Evolutionary conservation across 1,140 invertebrate genomes (phyloP), one percentile per base, ranked within the genome.

Genomic region (Pectinophora gossypiella): DNA sequence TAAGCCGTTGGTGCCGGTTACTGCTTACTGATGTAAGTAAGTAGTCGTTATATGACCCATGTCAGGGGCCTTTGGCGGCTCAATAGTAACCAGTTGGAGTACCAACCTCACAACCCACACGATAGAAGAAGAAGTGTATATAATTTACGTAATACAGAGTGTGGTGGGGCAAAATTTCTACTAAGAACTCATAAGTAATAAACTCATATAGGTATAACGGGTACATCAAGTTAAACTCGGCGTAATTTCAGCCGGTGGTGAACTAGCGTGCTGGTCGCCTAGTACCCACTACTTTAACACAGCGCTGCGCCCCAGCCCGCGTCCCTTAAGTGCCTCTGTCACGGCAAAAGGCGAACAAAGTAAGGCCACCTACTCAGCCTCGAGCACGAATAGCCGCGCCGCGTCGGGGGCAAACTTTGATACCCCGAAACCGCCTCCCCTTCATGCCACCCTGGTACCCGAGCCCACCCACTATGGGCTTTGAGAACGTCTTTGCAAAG

Each of bases 401-500:
- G 61, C n/a, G n/a, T n/a, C n/a, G 72, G 68, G 76, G 72, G 77
- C 80, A 82, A 84, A 86, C 75, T 86, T 86, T 82, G 71, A 68
- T 79, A 76, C 81, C 69, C 70, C 59, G 65, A 72, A 78, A 76
- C 78, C 75, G 70, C 70, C 73, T 69, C 75, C 64, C 21, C 35
- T 46, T 57, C 44, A 56, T 72, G 67, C 72, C 81, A 64, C 81
- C 81, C 77, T 73, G 65, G 76, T 78, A 81, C 72, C 72, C 65
- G 55, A 19, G 61, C 74, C 63, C 76, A 76, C 76, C 79, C 76
- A 71, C 70, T 58, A 49, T 70, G 70, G 68, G 76, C 76, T 82
- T 76, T 78, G 72, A 83, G 80, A 79, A 83, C 79, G 74, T 83
- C 83, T 84, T 84, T 84, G 76, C 83, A 69, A 86, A 87, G 72